Conservation (phyloP, 2,113 vertebrate genomes). For the Quiscalus mexicanus region DNA sequence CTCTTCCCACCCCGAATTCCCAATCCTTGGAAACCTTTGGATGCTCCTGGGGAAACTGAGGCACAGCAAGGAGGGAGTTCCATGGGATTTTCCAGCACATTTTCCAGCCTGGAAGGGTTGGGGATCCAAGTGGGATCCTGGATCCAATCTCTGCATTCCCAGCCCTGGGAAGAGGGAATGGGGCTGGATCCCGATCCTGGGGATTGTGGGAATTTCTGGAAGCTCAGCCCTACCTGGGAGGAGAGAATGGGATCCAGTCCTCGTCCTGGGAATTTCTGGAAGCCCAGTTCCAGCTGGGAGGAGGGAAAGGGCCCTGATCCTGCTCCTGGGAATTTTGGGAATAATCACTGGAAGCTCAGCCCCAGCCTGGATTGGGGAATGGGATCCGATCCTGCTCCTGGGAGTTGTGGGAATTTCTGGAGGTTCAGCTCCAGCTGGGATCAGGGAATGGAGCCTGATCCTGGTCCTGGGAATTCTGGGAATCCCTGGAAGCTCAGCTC, state of each 20-base stretch:
- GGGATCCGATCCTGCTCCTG: not conserved
- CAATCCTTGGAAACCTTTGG: not conserved
- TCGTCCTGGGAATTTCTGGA: not conserved
- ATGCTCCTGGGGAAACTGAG: not conserved
- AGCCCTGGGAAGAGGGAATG: not conserved
- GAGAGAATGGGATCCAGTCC: not conserved
- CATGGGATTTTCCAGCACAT: fast-evolving
- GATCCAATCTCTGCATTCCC: not conserved
- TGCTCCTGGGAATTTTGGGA: not conserved
- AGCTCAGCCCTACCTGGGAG: fast-evolving
- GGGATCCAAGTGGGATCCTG: not conserved
- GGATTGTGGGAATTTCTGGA: not conserved
- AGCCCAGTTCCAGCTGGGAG: not conserved
- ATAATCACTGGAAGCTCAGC: not conserved
- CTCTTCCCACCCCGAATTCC: not conserved
- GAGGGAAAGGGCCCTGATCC: not conserved
- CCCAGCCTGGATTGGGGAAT: not conserved
- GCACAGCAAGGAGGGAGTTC: not conserved
- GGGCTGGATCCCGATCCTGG: fast-evolving
- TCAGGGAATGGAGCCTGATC: not conserved
- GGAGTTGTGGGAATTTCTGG: no score
- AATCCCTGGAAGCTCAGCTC: not conserved
- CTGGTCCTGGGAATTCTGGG: not conserved
- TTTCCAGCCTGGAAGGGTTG: not conserved
- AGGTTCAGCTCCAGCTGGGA: no score